Conservation (phyloP, 2,797 vertebrate species). For the Thunnus albacares region DNA sequence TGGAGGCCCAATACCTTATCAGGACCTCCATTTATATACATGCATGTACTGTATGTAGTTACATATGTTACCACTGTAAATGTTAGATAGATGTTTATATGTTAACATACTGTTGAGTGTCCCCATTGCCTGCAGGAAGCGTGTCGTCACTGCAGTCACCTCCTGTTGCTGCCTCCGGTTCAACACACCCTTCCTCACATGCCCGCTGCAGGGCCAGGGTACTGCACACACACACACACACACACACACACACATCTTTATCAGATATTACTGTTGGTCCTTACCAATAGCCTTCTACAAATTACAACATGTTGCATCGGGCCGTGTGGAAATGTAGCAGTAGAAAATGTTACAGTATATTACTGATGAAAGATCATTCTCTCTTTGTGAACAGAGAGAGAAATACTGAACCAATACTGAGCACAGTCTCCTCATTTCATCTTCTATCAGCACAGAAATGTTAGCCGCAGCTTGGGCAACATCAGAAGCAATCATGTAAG, state of each 20-base stretch:
- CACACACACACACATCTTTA: background rate
- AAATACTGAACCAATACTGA: slow-evolving; percentile 41
- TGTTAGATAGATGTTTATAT: slow-evolving; percentile 4
- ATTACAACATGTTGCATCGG: slow-evolving; percentile 35
- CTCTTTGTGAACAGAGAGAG: slow-evolving; percentile 32
- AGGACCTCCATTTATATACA: background rate
- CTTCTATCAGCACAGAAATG: slow-evolving; percentile 59
- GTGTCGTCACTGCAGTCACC: slow-evolving; percentile 77
- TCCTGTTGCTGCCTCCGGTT: slow-evolving; percentile 73
- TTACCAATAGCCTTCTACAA: slow-evolving; percentile 29
- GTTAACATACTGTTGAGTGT: slow-evolving; percentile 79
- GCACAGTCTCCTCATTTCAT: slow-evolving; percentile 53
- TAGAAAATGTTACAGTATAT: slow-evolving; percentile 6
- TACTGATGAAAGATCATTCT: slow-evolving; percentile 35
- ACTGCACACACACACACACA: slow-evolving; percentile 60
- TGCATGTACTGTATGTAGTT: background rate
- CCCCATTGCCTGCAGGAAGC: slow-evolving; percentile 73
- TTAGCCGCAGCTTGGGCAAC: slow-evolving; percentile 64
- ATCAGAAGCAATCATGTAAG: slow-evolving; percentile 68
- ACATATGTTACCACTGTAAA: background rate
- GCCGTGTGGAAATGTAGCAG: slow-evolving; percentile 21
- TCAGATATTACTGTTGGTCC: slow-evolving; percentile 37
- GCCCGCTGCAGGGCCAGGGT: slow-evolving; percentile 51
- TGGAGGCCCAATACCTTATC: background rate
- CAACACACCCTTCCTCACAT: slow-evolving; percentile 78